Evolutionary conservation across 92 coral and sea anemone species (phyloP).

Genomic region (Umimayanthus chanpuru): DNA sequence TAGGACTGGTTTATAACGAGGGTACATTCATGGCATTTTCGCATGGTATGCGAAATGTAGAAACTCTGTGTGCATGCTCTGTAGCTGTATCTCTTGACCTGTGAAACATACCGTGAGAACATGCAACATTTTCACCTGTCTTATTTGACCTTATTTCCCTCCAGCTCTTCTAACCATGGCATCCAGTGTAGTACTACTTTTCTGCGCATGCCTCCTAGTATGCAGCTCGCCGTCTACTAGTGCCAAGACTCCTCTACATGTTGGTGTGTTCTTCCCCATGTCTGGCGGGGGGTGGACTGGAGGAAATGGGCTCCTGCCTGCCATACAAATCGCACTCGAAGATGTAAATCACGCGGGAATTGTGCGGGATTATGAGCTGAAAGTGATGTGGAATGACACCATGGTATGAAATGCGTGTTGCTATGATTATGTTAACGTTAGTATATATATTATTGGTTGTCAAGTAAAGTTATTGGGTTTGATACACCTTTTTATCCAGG

Average conservation of each 20-base stretch:
- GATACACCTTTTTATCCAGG: no score
- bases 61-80: no score
- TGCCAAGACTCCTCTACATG: constrained; percentile 73
- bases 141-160: neutral
- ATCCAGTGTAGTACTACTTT: neutral
- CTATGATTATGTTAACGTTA: no score
- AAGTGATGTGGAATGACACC: constrained; percentile 83
- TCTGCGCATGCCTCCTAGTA: constrained; percentile 34
- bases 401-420: constrained; percentile 44
- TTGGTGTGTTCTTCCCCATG: constrained; percentile 84
- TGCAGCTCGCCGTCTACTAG: neutral
- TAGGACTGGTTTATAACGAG: no score
- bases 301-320: constrained; percentile 81
- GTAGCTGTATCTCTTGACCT: neutral
- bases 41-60: no score
- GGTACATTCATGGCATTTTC: no score
- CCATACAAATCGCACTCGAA: constrained; percentile 77
- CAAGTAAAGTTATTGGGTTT: no score
- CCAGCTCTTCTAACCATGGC: neutral
- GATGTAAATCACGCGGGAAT: constrained; percentile 71
- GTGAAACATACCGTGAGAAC: no score
- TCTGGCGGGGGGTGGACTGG: constrained; percentile 84
- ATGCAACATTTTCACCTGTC: neutral
- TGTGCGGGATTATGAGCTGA: constrained; percentile 67
- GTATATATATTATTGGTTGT: no score